Conservation (phyloP, 2,113 vertebrate species). For the Okapia johnstoni region DNA sequence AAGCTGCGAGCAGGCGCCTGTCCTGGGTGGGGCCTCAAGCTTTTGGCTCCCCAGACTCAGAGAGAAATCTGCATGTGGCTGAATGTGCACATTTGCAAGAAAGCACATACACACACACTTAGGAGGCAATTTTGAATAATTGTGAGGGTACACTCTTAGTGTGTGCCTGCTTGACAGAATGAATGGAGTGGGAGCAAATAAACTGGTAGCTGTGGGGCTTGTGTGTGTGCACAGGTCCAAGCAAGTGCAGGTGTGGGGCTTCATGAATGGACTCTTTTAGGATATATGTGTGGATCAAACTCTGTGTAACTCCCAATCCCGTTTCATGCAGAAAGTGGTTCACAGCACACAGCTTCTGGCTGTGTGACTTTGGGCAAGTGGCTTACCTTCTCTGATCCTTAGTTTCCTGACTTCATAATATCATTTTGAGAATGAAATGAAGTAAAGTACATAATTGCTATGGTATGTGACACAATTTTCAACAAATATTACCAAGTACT, state of each 20-base stretch:
- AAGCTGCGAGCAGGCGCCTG: constrained; percentile 51
- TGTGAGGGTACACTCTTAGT: background rate
- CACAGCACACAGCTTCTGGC: background rate
- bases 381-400: background rate
- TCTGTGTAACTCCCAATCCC: background rate
- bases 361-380: background rate
- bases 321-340: background rate
- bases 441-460: background rate
- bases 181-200: background rate
- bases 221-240: background rate
- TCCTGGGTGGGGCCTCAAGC: background rate
- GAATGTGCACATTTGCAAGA: background rate
- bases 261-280: background rate
- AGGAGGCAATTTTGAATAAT: background rate
- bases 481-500: background rate
- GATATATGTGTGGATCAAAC: background rate
- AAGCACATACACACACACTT: background rate
- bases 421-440: background rate
- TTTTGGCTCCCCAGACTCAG: background rate
- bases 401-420: background rate
- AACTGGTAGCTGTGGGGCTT: background rate
- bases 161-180: background rate
- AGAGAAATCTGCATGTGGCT: background rate
- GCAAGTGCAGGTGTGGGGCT: background rate
- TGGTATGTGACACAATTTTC: background rate